Conservation (phyloP, 2,888 invertebrate genomes). For the Idaea aversata region DNA sequence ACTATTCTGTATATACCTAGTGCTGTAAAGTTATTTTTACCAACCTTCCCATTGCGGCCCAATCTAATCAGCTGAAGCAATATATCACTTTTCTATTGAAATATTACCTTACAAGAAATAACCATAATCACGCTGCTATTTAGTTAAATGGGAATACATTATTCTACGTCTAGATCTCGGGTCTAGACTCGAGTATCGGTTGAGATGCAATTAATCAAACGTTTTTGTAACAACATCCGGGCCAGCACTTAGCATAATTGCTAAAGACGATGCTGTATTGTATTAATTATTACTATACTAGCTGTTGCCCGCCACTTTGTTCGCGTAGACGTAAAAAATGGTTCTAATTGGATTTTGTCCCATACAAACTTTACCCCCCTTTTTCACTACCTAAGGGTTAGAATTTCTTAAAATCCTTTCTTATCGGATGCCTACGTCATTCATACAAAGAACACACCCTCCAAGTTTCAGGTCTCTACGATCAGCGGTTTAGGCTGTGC, state of each 20-base stretch:
- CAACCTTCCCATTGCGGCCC: not conserved
- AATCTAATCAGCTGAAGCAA: not conserved
- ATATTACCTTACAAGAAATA: slow-evolving; percentile 11
- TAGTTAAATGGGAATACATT: slow-evolving; percentile 33
- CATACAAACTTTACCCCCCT: no score
- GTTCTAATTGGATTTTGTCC: no score
- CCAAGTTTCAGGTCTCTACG: no score
- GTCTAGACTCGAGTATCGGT: slow-evolving; percentile 37
- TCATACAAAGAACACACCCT: no score
- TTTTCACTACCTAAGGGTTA: no score
- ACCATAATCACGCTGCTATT: slow-evolving; percentile 37
- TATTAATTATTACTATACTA: slow-evolving; percentile 11
- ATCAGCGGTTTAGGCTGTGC: no score
- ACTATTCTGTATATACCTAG: no score
- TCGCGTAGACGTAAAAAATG: not conserved
- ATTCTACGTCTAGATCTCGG: slow-evolving; percentile 59
- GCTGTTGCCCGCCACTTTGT: not conserved
- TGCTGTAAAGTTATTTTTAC: no score
- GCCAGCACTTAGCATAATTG: slow-evolving; percentile 67
- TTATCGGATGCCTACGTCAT: no score
- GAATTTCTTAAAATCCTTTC: no score
- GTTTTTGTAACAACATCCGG: slow-evolving; percentile 54
- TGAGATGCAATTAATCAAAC: slow-evolving; percentile 63
- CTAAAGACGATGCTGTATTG: slow-evolving; percentile 24
- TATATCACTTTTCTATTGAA: not conserved